Evolutionary conservation across 2,888 invertebrate genomes (phyloP).

Genomic region (Stenodema calcarata): DNA sequence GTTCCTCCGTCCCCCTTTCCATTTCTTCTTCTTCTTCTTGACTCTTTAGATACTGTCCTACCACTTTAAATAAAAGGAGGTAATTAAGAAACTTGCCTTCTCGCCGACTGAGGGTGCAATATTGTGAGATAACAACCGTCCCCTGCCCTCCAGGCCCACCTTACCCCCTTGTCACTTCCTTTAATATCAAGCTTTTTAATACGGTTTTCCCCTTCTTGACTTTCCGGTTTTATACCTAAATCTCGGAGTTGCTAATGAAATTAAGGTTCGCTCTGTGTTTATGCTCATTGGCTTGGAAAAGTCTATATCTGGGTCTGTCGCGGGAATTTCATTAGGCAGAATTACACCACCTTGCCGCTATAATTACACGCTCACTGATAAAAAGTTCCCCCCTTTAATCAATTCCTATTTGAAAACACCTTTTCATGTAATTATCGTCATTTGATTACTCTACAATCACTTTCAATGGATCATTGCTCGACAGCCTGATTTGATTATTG

Average conservation of each 20-base stretch:
- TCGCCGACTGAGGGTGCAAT: constrained; percentile 40
- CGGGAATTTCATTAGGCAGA: constrained; percentile 49
- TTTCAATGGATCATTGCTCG: constrained; percentile 15
- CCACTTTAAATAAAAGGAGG: constrained; percentile 49
- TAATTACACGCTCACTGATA: constrained; percentile 41
- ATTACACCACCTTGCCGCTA: constrained; percentile 48
- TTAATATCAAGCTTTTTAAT: constrained; percentile 55
- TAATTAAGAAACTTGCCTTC: constrained; percentile 48
- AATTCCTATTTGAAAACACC: constrained; percentile 49
- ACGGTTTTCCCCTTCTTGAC: constrained; percentile 50
- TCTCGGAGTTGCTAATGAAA: constrained; percentile 54
- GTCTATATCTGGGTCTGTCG: constrained; percentile 51
- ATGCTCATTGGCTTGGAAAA: constrained; percentile 54
- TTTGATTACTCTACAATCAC: constrained; percentile 39
- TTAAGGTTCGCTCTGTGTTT: constrained; percentile 54
- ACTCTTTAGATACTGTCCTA: constrained; percentile 43
- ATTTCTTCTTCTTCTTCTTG: neutral
- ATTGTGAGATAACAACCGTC: constrained; percentile 47
- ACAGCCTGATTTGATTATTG: constrained; percentile 21
- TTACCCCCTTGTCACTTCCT: constrained; percentile 53
- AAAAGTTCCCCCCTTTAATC: constrained; percentile 44
- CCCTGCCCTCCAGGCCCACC: neutral
- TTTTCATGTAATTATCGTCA: constrained; percentile 43
- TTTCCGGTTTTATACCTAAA: constrained; percentile 54
- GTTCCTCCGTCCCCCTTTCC: neutral